Conservation (phyloP, 2,888 invertebrate genomes). For the Julus scandinavius region DNA sequence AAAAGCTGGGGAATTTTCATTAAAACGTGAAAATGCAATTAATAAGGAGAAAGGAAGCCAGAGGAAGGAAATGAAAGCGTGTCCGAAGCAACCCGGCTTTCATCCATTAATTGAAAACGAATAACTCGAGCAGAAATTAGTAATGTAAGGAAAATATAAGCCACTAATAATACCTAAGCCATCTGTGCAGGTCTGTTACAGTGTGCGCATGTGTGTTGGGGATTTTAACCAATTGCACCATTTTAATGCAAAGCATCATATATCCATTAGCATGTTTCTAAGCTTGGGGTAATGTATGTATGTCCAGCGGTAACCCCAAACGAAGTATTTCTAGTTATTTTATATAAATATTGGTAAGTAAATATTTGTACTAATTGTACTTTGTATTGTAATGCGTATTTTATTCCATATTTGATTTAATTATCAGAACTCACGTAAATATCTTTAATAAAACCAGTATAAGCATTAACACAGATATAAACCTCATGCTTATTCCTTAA, state of each 20-base stretch:
- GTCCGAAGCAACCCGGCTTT: constrained; percentile 16
- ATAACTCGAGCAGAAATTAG: constrained; percentile 42
- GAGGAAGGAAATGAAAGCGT: constrained; percentile 39
- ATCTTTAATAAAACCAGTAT: too few species aligned
- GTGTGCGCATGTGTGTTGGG: background rate
- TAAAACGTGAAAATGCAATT: constrained; percentile 39
- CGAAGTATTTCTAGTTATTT: too few species aligned
- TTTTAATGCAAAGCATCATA: background rate
- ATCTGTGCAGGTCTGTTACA: background rate
- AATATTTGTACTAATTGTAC: too few species aligned
- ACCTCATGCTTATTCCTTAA: too few species aligned
- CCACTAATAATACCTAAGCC: background rate
- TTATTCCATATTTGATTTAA: too few species aligned
- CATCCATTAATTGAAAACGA: constrained; percentile 27
- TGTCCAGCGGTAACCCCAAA: too few species aligned
- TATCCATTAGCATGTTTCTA: too few species aligned
- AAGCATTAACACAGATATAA: too few species aligned
- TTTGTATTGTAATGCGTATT: too few species aligned
- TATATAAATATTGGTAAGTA: too few species aligned
- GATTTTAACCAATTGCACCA: background rate
- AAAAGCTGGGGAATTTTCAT: constrained; percentile 24
- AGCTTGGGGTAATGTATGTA: too few species aligned
- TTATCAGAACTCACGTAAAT: too few species aligned
- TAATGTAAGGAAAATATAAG: constrained; percentile 34
- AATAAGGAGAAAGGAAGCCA: constrained; percentile 35